phyloP scores from a whole-genome alignment of 2,797 vertebrate genomes.

The Myioborus miniatus region DNA sequence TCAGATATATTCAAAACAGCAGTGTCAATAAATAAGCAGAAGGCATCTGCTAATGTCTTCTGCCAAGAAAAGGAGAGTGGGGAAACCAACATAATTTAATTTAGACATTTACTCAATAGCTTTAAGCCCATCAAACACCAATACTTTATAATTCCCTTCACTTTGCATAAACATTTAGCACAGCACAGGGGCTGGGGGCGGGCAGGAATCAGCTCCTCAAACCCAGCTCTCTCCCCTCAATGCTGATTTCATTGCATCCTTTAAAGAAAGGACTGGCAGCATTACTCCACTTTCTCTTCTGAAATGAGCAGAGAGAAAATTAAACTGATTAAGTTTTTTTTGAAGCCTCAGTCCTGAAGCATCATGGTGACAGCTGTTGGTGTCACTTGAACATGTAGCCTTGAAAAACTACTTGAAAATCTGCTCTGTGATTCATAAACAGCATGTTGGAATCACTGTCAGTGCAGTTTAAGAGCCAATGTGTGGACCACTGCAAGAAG shows the following conservation, averaged over 20 bases:
- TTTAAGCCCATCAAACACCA: background rate
- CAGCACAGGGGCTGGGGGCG: accelerated
- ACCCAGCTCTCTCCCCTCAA: background rate
- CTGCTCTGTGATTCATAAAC: background rate
- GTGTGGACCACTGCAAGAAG: background rate
- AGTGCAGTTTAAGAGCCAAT: background rate
- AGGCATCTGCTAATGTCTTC: background rate
- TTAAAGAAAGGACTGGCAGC: background rate
- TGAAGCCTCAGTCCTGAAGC: background rate
- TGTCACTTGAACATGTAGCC: background rate
- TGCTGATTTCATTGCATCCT: background rate
- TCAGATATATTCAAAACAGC: background rate
- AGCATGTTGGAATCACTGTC: background rate
- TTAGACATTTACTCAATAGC: background rate
- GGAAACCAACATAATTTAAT: background rate
- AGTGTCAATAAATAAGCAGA: conserved; percentile 4
- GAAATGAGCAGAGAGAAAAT: background rate
- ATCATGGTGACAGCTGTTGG: background rate
- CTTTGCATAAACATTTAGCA: background rate
- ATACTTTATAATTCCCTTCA: background rate
- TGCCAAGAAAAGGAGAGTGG: background rate
- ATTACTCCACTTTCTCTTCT: background rate
- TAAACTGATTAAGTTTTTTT: background rate
- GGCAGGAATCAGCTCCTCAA: background rate
- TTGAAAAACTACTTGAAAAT: conserved; percentile 24